Base-by-base conservation (phyloP, 2,888 invertebrate species). In the Pegoplata infirma region DNA sequence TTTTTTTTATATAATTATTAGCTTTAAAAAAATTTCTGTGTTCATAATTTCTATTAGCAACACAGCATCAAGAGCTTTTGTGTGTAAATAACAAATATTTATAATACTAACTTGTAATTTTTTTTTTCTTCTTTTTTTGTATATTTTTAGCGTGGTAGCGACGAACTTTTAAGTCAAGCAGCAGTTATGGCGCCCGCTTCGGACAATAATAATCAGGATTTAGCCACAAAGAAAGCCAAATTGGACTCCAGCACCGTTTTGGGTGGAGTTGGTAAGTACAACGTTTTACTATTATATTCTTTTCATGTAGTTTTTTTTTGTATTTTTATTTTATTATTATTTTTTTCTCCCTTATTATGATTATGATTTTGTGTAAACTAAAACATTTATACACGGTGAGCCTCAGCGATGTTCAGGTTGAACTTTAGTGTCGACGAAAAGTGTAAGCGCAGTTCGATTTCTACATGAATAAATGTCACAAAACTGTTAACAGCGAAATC, bases 121-220 rank as follows among this genome's bases (percentile, higher is more conserved):
- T 63, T 59, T 63, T 67, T 19, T 78, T 56, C 47, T 77, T 76
- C 63, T 71, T 16, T 67, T 46, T 59, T 59, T 79, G n/a, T n/a
- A 64, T 82, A 63, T 58, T 69, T 93, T 64, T 94, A 98, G 98
- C 95, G 98, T 92, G 97, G 97, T 92, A 97, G 97, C 90, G 98
- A 98, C 94, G 97, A 98, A 93, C 94, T 98, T 91, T 93, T 97
- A 91, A 96, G 97, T 91, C 96, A 97, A 92, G 95, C 95, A 91
- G 95, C 95, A 92, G 96, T 97, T 90, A 96, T 97, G 94, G 95
- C 96, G 91, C 95, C 95, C 88, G 95, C 95, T 91, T 96, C 96
- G 91, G 97, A 97, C 91, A 96, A 97, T 92, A 97, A 97, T 91
- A 98, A 98, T 91, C 94, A 94, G 89, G 94, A 94, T 91, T 93